Percentiles rank a stretch among this genome's conserved stretches.
phyloP scores from a whole-genome alignment of 2,797 vertebrate genomes.

The Anas georgica region DNA sequence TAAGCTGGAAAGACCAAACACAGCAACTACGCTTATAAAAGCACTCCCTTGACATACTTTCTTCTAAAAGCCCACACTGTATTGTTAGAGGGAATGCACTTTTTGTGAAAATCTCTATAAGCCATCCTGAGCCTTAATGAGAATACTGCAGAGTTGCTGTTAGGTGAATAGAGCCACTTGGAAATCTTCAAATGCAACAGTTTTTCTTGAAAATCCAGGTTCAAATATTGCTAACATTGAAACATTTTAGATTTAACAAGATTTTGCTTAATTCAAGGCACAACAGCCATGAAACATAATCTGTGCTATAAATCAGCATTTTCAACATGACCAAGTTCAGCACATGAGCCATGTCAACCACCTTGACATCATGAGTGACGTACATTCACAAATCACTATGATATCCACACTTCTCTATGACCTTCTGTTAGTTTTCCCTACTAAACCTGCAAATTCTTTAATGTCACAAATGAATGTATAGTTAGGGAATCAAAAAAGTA shows the following conservation, averaged over 20 bases:
- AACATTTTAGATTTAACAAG: neutral
- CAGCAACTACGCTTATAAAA: neutral
- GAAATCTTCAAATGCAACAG: neutral
- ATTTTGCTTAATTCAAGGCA: neutral
- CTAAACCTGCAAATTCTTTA: neutral
- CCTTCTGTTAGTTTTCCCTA: neutral
- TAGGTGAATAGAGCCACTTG: neutral
- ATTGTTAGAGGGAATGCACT: neutral
- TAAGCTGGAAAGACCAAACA: constrained; percentile 79
- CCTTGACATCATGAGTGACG: neutral
- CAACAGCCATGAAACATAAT: neutral
- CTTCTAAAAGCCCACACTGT: neutral
- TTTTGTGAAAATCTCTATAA: neutral
- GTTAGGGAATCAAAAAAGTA: neutral
- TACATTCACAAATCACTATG: neutral
- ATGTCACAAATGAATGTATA: neutral
- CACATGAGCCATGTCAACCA: neutral
- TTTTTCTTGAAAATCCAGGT: neutral
- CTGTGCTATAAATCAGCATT: neutral
- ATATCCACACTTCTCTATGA: neutral
- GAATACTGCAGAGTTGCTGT: neutral
- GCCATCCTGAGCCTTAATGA: neutral
- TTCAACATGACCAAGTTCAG: neutral
- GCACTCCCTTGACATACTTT: neutral
- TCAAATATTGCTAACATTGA: neutral